phyloP scores from a whole-genome alignment of 1,140 invertebrate species.

The Reticulitermes speratus region DNA sequence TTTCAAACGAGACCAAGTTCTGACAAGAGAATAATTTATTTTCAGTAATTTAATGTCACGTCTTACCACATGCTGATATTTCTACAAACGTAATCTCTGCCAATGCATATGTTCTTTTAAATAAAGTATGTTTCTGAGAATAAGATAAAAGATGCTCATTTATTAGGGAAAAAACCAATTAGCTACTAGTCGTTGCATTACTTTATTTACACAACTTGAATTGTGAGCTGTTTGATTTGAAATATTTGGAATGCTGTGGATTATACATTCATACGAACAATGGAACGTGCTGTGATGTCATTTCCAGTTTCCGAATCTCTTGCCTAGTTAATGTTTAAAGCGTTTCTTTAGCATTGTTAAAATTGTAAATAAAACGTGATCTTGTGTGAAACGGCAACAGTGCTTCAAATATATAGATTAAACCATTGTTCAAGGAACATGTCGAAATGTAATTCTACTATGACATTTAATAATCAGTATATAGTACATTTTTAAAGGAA shows the following conservation, averaged over 20 bases:
- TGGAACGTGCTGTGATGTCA: background rate
- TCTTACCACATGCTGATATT: conserved; percentile 12
- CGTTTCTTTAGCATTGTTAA: background rate
- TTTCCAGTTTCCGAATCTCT: background rate
- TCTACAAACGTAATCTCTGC: background rate
- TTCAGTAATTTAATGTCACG: conserved; percentile 13
- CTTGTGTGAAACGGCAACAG: background rate
- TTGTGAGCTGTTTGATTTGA: conserved; percentile 1
- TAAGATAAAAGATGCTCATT: conserved; percentile 11
- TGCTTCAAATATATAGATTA: background rate
- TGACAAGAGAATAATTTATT: conserved; percentile 9
- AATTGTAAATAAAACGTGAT: background rate
- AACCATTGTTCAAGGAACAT: too few relatives aligned
- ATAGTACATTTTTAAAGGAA: too few relatives aligned
- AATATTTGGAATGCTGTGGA: background rate
- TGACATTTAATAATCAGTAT: too few relatives aligned
- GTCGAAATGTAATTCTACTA: too few relatives aligned
- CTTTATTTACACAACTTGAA: background rate
- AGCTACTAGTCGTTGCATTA: background rate
- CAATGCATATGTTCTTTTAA: conserved; percentile 12
- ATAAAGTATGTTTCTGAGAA: conserved; percentile 1
- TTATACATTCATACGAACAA: conserved; percentile 10
- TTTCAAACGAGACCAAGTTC: background rate
- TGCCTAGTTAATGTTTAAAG: background rate
- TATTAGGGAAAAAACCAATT: conserved; percentile 18